Evolutionary conservation across 2,797 vertebrate genomes (phyloP), one percentile per base, ranked within the genome.

Genomic region (Squalus acanthias): DNA sequence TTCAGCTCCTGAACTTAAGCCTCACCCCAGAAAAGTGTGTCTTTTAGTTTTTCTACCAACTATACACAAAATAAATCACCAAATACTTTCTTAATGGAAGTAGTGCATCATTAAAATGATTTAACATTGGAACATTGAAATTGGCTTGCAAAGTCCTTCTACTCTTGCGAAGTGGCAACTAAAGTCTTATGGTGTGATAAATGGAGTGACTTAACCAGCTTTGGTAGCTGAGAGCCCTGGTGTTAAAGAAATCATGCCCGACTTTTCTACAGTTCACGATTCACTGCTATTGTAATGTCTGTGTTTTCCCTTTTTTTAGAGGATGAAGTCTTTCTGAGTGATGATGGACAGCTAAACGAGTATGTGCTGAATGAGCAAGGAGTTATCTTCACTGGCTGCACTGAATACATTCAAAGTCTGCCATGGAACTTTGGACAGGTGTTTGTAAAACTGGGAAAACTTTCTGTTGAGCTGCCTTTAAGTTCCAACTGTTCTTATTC

Each of bases 371-470:
- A 98, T 79, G 99, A 99, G 97, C 98, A 99, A 76, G 99, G 99
- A 0, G 98, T 99, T 88, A 98, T 99, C 97, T 99, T 98, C 97
- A 98, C 98, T 96, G 99, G 99, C 0, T 97, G 97, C 8, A 46
- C 96, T 0, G 97, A 98, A 93, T 97, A 97, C 96, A 98, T 98
- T n/a, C 96, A 97, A 3, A n/a, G 97, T 1, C 96, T 96, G 57
- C 98, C 99, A 1, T 99, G 99, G 99, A 98, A 99, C 97, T 99
- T 98, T 6, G 99, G 99, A 97, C 99, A 99, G 99, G 99, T 99
- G 98, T 97, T 97, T 97, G 53, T 97, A 93, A 97, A 63, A 82
- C 46, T 96, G 39, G 88, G n/a, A 3, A 82, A 3, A 57, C 15
- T 79, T 10, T 15, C 53, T 65, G 20, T 76, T 96, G 26, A 39